Percentiles rank a stretch among this genome's conserved stretches.
Conservation (phyloP, 2,797 vertebrate genomes). For the Alauda arvensis region DNA sequence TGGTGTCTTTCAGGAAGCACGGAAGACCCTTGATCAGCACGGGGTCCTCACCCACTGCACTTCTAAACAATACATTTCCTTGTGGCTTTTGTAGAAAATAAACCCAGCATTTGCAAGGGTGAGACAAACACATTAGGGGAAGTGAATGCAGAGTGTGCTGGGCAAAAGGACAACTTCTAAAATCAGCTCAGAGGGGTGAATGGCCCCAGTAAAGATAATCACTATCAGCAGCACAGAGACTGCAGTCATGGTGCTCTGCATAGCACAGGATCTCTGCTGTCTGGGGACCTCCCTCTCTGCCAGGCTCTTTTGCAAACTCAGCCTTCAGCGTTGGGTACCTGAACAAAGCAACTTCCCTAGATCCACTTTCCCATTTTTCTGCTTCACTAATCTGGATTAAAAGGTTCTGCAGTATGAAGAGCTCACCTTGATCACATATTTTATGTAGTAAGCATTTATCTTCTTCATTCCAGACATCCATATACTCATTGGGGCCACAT, state of each 20-base stretch:
- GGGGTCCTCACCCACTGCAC: not conserved
- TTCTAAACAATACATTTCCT: not conserved
- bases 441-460: constrained; percentile 80
- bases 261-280: not conserved
- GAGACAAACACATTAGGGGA: not conserved
- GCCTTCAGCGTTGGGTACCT: not conserved
- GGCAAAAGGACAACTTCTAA: not conserved
- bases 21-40: not conserved
- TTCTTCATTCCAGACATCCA: constrained; percentile 83
- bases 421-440: constrained; percentile 87
- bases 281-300: not conserved
- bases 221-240: not conserved
- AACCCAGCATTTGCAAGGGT: not conserved
- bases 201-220: not conserved
- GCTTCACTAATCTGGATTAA: not conserved
- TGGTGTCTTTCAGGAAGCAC: not conserved
- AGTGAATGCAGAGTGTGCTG: not conserved
- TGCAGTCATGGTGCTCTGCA: not conserved
- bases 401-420: not conserved
- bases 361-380: not conserved
- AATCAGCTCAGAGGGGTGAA: not conserved
- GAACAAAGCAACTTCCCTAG: not conserved
- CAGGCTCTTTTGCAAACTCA: not conserved
- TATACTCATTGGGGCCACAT: constrained; percentile 82
- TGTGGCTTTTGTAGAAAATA: not conserved